Conservation (phyloP, 2,113 vertebrate genomes). For the Hyperopisus bebe region DNA sequence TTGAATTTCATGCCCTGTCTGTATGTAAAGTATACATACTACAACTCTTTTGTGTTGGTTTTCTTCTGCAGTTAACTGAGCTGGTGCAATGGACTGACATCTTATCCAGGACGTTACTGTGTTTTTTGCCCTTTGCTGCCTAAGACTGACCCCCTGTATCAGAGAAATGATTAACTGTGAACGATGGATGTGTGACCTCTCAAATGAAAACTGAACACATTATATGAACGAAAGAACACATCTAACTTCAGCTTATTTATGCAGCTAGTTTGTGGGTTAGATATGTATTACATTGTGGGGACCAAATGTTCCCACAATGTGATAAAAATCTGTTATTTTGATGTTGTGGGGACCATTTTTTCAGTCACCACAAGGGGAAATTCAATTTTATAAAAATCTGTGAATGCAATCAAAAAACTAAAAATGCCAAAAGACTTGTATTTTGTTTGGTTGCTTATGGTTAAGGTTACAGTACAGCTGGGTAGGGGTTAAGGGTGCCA, state of each 20-base stretch:
- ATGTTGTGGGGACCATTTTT: too few species aligned
- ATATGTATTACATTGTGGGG: too few species aligned
- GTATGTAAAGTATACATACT: neutral
- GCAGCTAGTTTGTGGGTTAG: neutral
- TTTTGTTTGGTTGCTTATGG: too few species aligned
- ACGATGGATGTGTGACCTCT: neutral
- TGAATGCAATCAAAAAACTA: too few species aligned
- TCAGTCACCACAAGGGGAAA: too few species aligned
- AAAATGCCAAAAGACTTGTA: too few species aligned
- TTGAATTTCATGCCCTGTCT: neutral
- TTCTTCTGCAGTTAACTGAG: neutral
- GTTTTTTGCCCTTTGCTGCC: neutral
- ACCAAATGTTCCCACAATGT: too few species aligned
- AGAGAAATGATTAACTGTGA: neutral
- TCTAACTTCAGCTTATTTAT: neutral
- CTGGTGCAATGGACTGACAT: neutral
- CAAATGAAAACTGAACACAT: neutral
- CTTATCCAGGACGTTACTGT: neutral
- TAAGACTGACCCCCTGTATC: neutral
- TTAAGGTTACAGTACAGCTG: too few species aligned
- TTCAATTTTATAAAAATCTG: too few species aligned
- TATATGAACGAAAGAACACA: neutral
- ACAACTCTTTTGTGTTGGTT: neutral
- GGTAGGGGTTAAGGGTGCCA: too few species aligned
- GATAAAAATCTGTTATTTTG: too few species aligned